Evolutionary conservation across 2,113 vertebrate genomes (phyloP), one percentile per base, ranked within the genome.

Genomic region (Montifringilla adamsi): DNA sequence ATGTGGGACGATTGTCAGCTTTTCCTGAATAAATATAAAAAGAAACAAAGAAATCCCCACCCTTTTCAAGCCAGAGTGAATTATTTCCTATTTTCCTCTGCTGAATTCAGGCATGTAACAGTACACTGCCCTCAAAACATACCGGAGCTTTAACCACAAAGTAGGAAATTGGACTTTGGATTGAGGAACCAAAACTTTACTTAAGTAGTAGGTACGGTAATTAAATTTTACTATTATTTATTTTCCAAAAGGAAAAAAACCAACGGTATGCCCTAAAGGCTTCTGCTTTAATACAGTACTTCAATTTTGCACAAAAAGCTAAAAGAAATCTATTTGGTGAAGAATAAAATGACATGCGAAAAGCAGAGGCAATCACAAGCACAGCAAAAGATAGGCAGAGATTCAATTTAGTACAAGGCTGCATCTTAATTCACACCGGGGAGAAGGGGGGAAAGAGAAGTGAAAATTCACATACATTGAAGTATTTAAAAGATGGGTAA

Each of bases 21-120:
- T 98, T 99, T 99, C 99, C 99, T 98, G 99, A 98, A 99, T 98
- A 99, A 99, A 99, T 99, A 99, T 99, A 99, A 99, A 99, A 99
- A 99, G 99, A 99, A 99, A 99, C 98, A 99, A 99, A 99, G 98
- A 98, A 98, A 98, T 98, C 98, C 95, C 98, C 98, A 98, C 98
- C 98, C 98, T 98, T 98, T 96, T 98, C 97, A 97, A 98, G 95
- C 97, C 97, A 98, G 87, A 96, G 97, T 98, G 97, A 98, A 98
- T 98, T 98, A 98, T 98, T 98, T 98, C 98, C 98, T 98, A 97
- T 98, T 98, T 98, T 98, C 96, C 97, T 97, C 94, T 96, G 96
- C 97, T 97, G 89, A 83, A 95, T 96, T 97, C 95, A 97, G 97
- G 91, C 97, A 90, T 94, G 96, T 96, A 97, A 97, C 88, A 89